Percentiles rank a stretch among this genome's conserved stretches.
Conservation (phyloP, 2,113 vertebrate genomes). For the Ahaetulla prasina region DNA sequence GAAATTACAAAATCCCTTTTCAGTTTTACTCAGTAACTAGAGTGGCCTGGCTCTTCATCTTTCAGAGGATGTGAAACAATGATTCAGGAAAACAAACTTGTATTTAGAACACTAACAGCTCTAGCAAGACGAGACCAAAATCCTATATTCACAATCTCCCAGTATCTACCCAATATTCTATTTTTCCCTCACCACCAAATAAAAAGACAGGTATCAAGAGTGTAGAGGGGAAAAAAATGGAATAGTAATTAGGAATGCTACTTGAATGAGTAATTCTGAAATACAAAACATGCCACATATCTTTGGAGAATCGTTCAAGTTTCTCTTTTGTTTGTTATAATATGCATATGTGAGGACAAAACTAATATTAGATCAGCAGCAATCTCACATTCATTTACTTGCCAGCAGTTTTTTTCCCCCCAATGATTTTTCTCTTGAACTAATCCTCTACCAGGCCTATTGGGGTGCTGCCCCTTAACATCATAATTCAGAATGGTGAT, state of each 20-base stretch:
- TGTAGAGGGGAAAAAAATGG: accelerated
- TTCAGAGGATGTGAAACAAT: constrained; percentile 3
- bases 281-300: not conserved
- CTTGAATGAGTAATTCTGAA: not conserved
- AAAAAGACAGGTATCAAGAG: not conserved
- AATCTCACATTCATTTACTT: not conserved
- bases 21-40: accelerated
- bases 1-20: not conserved
- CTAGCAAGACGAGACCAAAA: not conserved
- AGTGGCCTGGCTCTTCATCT: not conserved
- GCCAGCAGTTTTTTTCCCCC: not conserved
- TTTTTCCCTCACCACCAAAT: not conserved
- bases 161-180: not conserved
- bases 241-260: not conserved
- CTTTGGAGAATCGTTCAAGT: not conserved
- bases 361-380: not conserved
- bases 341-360: not conserved
- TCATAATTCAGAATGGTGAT: not conserved
- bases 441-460: not conserved
- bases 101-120: not conserved
- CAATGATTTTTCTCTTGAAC: not conserved
- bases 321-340: not conserved
- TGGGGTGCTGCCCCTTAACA: not conserved
- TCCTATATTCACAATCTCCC: not conserved
- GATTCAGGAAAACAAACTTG: not conserved